Conservation (phyloP, 1,140 invertebrate genomes). For the Caenorhabditis latens region DNA sequence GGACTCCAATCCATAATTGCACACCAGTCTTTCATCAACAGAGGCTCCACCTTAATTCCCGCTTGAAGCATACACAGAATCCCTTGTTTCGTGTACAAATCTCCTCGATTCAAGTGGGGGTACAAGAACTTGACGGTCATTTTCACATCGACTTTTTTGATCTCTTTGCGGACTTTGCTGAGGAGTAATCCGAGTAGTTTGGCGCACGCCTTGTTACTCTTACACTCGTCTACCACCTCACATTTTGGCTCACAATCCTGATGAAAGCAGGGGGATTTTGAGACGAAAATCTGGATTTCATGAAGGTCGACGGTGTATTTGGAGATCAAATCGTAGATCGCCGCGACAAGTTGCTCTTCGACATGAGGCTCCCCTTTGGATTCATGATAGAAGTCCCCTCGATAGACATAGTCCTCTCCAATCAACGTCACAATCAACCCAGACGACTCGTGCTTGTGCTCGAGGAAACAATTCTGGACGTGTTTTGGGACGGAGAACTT, state of each 20-base stretch:
- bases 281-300: slow-evolving; percentile 77
- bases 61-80: slow-evolving; percentile 78
- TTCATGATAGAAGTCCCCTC: slow-evolving; percentile 78
- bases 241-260: slow-evolving; percentile 78
- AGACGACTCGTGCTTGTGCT: slow-evolving; percentile 77
- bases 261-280: slow-evolving; percentile 77
- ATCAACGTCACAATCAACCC: slow-evolving; percentile 77
- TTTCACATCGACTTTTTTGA: slow-evolving; percentile 77
- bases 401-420: slow-evolving; percentile 75
- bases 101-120: slow-evolving; percentile 76
- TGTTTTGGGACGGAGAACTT: slow-evolving; percentile 78
- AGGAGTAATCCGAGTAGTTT: slow-evolving; percentile 75
- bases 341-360: slow-evolving; percentile 77
- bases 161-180: slow-evolving; percentile 76
- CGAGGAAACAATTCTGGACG: slow-evolving; percentile 77
- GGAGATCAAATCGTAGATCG: slow-evolving; percentile 77
- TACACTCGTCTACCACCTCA: slow-evolving; percentile 77
- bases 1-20: slow-evolving; percentile 78
- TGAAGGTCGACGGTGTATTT: slow-evolving; percentile 78
- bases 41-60: slow-evolving; percentile 76
- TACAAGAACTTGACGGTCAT: slow-evolving; percentile 76
- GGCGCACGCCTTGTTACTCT: slow-evolving; percentile 77
- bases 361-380: slow-evolving; percentile 77
- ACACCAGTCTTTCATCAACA: slow-evolving; percentile 77
- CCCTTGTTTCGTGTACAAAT: slow-evolving; percentile 77